phyloP scores from a whole-genome alignment of 1,140 invertebrate genomes.

The Conopomorpha cramerella region DNA sequence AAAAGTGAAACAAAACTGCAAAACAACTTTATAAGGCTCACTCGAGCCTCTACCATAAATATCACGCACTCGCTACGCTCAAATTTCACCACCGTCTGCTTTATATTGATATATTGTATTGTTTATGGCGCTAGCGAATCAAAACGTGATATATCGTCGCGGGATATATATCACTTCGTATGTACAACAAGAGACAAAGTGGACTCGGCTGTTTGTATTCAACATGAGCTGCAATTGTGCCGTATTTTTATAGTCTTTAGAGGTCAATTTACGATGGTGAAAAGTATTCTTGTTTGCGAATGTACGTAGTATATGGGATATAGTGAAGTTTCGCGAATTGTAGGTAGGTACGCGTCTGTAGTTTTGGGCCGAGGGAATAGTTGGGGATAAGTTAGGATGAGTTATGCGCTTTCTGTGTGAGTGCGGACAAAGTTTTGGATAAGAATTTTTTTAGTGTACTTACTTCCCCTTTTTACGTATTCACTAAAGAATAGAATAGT shows the following conservation, averaged over 20 bases:
- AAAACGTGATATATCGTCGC: constrained; percentile 55
- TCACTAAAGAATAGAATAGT: no score
- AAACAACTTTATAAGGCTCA: constrained; percentile 21
- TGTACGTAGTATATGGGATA: constrained; percentile 4
- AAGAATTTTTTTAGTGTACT: no score
- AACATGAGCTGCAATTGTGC: no score
- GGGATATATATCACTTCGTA: constrained; percentile 52
- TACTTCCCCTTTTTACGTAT: no score
- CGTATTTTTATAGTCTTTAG: constrained; percentile 49
- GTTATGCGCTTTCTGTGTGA: constrained; percentile 56
- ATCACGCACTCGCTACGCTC: constrained; percentile 44
- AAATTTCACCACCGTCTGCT: constrained; percentile 56
- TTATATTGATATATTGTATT: constrained; percentile 60
- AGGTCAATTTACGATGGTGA: no score
- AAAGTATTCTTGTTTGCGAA: no score
- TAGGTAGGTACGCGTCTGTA: constrained; percentile 40
- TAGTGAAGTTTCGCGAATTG: no score
- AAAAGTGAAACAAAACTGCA: constrained; percentile 15
- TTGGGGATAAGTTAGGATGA: constrained; percentile 50
- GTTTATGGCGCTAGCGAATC: constrained; percentile 58
- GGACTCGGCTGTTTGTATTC: no score
- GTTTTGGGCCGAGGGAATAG: constrained; percentile 50
- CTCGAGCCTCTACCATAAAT: constrained; percentile 27
- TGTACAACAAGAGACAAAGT: constrained; percentile 46
- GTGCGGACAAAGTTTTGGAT: no score